Evolutionary conservation across 2,888 invertebrate genomes (phyloP).

Genomic region (Adelognathus sp.): DNA sequence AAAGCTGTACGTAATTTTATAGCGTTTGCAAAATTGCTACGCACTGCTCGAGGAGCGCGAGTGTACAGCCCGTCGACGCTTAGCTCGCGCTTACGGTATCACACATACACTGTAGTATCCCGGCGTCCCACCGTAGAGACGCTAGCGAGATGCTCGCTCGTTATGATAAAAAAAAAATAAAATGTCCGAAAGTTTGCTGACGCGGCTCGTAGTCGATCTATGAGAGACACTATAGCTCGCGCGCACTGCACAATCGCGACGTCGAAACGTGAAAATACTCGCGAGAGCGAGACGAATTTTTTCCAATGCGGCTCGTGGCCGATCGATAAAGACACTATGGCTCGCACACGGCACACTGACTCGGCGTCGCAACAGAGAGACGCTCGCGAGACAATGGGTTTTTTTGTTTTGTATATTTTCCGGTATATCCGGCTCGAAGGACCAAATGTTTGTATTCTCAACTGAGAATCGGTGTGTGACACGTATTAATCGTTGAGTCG

Average conservation of each 20-base stretch:
- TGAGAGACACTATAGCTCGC: neutral
- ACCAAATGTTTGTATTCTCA: conserved; percentile 18
- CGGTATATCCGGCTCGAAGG: conserved; percentile 30
- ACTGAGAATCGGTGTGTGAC: conserved; percentile 3
- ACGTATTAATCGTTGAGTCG: neutral
- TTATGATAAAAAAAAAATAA: too few species aligned
- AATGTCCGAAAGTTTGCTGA: neutral
- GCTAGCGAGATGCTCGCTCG: conserved; percentile 28
- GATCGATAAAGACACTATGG: neutral
- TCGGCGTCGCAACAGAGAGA: neutral
- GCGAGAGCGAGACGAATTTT: neutral
- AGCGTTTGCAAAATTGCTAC: neutral
- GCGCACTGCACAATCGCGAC: neutral
- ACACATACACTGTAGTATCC: neutral
- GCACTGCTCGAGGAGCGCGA: neutral
- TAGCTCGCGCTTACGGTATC: neutral
- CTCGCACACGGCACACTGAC: neutral
- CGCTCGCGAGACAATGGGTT: conserved; percentile 12
- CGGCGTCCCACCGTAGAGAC: conserved; percentile 1
- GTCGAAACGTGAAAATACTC: neutral
- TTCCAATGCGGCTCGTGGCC: neutral
- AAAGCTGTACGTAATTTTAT: too few species aligned
- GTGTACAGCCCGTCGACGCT: neutral
- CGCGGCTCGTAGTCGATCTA: neutral
- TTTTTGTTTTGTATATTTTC: neutral